Conservation (phyloP, 2,888 invertebrate species). For the Apoda limacodes region DNA sequence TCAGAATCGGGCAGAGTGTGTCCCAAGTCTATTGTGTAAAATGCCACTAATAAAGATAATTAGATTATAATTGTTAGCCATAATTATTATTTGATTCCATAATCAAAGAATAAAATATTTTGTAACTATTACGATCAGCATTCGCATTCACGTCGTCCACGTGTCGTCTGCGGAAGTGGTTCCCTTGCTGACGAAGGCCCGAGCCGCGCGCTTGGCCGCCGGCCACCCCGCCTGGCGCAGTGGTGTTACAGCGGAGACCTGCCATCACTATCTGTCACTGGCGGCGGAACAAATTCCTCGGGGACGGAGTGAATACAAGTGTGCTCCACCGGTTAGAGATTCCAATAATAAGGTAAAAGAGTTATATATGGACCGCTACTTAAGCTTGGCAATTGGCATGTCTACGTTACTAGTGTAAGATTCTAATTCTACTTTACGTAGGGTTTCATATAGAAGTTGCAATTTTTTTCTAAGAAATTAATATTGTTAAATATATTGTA, state of each 20-base stretch:
- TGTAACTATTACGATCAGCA: slow-evolving; percentile 54
- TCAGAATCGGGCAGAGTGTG: no score
- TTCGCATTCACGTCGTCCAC: slow-evolving; percentile 76
- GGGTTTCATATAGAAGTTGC: no score
- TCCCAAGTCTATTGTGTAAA: no score
- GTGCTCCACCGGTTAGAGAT: slow-evolving; percentile 77
- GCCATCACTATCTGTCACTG: slow-evolving; percentile 77
- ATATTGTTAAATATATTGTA: no score
- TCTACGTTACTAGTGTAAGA: no score
- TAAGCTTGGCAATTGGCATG: no score
- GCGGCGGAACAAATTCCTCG: slow-evolving; percentile 73
- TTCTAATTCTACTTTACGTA: no score
- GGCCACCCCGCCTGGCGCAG: slow-evolving; percentile 67
- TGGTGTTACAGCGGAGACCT: slow-evolving; percentile 77
- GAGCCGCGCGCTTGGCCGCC: slow-evolving; percentile 38
- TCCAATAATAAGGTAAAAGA: slow-evolving; percentile 73
- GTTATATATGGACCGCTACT: no score
- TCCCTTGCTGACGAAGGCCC: slow-evolving; percentile 65
- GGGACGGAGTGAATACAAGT: slow-evolving; percentile 76
- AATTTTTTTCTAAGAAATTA: no score
- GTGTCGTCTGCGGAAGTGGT: slow-evolving; percentile 73
- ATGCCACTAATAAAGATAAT: no score
- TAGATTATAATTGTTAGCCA: no score
- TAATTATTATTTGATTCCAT: no score
- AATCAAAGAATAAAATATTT: slow-evolving; percentile 1